Conservation (phyloP, 2,113 vertebrate species). For the Cromileptes altivelis region DNA sequence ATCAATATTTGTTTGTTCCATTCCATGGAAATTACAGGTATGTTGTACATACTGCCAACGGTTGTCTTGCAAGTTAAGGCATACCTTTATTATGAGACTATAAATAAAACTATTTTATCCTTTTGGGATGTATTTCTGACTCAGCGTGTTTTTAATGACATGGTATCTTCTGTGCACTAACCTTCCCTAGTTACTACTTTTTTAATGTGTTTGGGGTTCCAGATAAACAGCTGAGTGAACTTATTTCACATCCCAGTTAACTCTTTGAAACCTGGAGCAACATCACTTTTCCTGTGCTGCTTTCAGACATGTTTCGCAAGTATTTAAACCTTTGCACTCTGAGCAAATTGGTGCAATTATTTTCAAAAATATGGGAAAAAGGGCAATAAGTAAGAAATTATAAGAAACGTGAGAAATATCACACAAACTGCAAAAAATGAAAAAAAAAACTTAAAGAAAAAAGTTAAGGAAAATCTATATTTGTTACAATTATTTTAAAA, state of each 20-base stretch:
- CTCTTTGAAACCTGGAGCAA: too few species aligned
- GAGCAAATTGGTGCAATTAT: too few species aligned
- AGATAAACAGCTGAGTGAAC: background rate
- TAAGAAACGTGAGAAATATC: too few species aligned
- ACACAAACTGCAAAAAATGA: too few species aligned
- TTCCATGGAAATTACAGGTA: constrained; percentile 95
- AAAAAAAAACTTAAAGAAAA: too few species aligned
- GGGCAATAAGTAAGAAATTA: too few species aligned
- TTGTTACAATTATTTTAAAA: too few species aligned
- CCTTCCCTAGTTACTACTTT: background rate
- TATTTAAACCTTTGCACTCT: too few species aligned
- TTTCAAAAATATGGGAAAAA: too few species aligned
- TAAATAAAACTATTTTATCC: constrained; percentile 99
- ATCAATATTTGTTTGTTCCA: constrained; percentile 90
- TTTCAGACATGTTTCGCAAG: too few species aligned
- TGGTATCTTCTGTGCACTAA: background rate
- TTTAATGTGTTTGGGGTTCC: background rate
- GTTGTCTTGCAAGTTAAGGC: constrained; percentile 98
- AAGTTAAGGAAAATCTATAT: too few species aligned
- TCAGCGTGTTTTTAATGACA: constrained; percentile 23
- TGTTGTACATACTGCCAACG: constrained; percentile 98
- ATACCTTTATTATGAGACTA: constrained; percentile 97
- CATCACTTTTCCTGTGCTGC: too few species aligned
- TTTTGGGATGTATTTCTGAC: constrained; percentile 80
- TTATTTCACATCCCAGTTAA: background rate